These are phyloP conservation scores for Pseudoatta argentina DNA, from an alignment of 1,140 invertebrate genomes.

Conservation along the genomic window DNA sequence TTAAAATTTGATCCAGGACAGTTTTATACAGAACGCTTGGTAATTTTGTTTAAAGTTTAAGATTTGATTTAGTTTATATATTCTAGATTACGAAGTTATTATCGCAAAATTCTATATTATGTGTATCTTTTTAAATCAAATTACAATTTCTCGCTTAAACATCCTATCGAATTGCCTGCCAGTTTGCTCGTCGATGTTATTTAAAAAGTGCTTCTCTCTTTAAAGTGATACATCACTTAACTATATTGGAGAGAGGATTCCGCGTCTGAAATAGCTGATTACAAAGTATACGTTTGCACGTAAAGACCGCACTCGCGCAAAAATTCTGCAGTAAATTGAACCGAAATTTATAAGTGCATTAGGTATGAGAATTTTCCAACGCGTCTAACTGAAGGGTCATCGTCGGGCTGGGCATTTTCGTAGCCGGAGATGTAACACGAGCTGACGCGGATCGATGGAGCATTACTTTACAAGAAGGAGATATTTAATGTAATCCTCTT, in stretches of 20 bases:
- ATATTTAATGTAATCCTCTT: conserved; percentile 23
- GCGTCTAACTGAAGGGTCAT: conserved; percentile 29
- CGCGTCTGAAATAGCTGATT: conserved; percentile 14
- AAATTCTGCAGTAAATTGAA: conserved; percentile 12
- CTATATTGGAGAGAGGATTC: neutral
- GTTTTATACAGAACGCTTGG: neutral
- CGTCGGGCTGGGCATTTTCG: conserved; percentile 1
- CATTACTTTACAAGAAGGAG: conserved; percentile 26
- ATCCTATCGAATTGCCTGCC: neutral
- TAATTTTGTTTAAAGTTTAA: neutral
- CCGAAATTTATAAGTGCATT: conserved; percentile 15
- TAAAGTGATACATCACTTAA: neutral
- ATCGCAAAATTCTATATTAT: neutral
- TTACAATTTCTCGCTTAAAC: neutral
- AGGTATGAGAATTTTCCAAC: neutral
- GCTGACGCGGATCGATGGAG: conserved; percentile 38
- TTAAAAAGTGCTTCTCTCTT: neutral
- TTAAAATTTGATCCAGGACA: neutral
- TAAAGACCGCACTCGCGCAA: neutral
- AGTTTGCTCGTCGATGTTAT: neutral
- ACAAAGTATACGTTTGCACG: neutral
- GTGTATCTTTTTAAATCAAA: neutral
- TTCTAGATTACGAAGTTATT: neutral
- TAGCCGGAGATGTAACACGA: conserved; percentile 31
- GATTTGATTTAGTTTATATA: neutral